Conservation (phyloP, 2,797 vertebrate species). For the Menidia menidia region DNA sequence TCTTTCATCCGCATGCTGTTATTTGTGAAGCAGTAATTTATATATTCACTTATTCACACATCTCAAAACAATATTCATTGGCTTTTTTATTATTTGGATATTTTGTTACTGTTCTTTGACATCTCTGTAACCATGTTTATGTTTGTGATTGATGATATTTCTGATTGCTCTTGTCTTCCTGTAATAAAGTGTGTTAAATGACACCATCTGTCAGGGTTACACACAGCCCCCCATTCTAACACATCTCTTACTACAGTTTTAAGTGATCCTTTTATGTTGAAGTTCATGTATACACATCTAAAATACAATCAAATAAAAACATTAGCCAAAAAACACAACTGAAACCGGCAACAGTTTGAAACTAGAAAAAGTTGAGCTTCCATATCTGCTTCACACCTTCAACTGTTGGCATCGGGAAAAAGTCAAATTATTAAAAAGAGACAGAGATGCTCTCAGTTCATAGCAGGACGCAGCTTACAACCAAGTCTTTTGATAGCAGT, state of each 20-base stretch:
- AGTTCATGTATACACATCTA: neutral
- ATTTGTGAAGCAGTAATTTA: constrained; percentile 75
- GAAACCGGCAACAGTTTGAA: neutral
- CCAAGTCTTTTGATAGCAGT: constrained; percentile 79
- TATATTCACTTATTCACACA: constrained; percentile 32
- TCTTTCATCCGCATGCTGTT: constrained; percentile 32
- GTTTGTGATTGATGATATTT: neutral
- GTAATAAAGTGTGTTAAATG: neutral
- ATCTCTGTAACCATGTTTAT: neutral
- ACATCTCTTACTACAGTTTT: neutral
- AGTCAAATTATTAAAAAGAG: constrained; percentile 74
- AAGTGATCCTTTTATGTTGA: rapidly evolving
- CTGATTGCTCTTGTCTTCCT: neutral
- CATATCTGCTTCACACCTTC: constrained; percentile 12
- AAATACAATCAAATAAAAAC: neutral
- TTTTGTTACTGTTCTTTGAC: neutral
- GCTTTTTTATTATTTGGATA: neutral
- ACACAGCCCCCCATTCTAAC: neutral
- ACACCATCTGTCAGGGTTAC: neutral
- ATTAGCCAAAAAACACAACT: neutral
- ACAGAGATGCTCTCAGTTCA: constrained; percentile 73
- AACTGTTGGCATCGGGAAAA: constrained; percentile 72
- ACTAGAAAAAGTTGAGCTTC: constrained; percentile 1
- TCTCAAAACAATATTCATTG: neutral
- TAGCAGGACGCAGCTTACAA: constrained; percentile 73